Evolutionary conservation across 2,888 invertebrate genomes (phyloP).

Genomic region (Caenorhabditis afra): DNA sequence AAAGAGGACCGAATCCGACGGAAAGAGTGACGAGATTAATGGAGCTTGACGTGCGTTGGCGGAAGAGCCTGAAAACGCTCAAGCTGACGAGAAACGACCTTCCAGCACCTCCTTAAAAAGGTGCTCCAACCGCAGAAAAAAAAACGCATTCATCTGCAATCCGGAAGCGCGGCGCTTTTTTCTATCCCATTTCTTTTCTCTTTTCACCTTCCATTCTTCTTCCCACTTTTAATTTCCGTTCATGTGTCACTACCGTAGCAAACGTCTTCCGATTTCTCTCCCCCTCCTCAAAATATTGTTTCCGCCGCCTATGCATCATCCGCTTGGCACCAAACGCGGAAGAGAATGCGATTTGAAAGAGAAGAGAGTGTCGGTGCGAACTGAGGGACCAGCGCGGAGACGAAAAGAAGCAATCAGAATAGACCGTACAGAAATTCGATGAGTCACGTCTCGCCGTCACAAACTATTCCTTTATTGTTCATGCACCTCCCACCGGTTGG

Average conservation of each 20-base stretch:
- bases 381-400: not conserved
- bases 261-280: not conserved
- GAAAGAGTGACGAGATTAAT: not conserved
- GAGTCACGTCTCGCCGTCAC: constrained; percentile 47
- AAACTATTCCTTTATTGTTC: constrained; percentile 48
- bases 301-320: constrained; percentile 15
- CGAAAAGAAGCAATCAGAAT: constrained; percentile 38
- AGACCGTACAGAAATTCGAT: constrained; percentile 36
- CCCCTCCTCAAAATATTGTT: not conserved
- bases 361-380: constrained; percentile 5
- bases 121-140: too few relatives aligned
- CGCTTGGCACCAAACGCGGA: not conserved
- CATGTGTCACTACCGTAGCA: constrained; percentile 24
- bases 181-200: not conserved
- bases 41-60: too few relatives aligned
- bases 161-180: too few relatives aligned
- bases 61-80: too few relatives aligned
- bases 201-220: not conserved
- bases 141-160: too few relatives aligned
- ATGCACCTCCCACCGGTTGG: constrained; percentile 31
- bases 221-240: not conserved
- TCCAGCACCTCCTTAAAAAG: too few relatives aligned
- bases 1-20: not conserved
- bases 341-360: constrained; percentile 16
- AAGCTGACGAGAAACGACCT: too few relatives aligned